Conservation (phyloP, 2,797 vertebrate species). For the Protonibea diacanthus region DNA sequence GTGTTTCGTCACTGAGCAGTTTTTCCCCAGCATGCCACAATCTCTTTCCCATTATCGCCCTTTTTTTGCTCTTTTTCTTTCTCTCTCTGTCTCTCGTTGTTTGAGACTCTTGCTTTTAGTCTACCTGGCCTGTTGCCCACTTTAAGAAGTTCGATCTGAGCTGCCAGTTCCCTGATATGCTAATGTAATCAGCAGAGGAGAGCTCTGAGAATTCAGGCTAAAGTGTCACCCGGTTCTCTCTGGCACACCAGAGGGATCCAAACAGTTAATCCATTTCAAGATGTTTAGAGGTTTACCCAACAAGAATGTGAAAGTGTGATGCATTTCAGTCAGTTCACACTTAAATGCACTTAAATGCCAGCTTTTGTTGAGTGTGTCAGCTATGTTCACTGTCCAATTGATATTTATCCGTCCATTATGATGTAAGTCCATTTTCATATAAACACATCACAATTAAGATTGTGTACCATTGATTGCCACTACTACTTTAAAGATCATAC, state of each 20-base stretch:
- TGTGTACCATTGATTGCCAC: not conserved
- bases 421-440: constrained; percentile 10
- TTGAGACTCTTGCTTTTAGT: not conserved
- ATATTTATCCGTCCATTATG: not conserved
- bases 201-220: constrained; percentile 7
- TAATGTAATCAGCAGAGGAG: constrained; percentile 43
- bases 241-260: not conserved
- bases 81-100: not conserved
- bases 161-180: constrained; percentile 29
- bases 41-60: not conserved
- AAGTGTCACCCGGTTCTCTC: not conserved
- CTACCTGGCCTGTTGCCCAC: constrained; percentile 2
- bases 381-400: not conserved
- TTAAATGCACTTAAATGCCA: not conserved
- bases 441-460: constrained; percentile 14
- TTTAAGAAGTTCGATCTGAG: constrained; percentile 6
- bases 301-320: not conserved
- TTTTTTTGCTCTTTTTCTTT: not conserved
- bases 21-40: not conserved
- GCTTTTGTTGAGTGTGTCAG: constrained; percentile 8
- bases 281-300: not conserved
- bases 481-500: not conserved
- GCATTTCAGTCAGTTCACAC: not conserved
- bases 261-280: constrained; percentile 1
- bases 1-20: not conserved